Evolutionary conservation across 2,113 vertebrate genomes (phyloP).

Genomic region (Panthera uncia): DNA sequence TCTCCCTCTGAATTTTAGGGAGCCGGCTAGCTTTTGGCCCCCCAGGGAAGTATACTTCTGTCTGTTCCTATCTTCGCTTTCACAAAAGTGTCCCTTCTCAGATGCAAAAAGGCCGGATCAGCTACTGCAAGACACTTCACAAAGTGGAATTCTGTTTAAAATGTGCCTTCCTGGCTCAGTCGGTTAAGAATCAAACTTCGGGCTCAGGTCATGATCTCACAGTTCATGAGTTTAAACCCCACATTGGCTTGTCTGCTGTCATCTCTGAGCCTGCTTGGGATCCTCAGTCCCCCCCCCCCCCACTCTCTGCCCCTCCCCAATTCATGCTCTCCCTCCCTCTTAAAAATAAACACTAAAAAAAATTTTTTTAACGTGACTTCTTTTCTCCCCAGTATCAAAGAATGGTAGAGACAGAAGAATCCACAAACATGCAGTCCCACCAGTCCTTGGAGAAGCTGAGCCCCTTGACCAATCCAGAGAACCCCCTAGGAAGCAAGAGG

Average conservation of each 20-base stretch:
- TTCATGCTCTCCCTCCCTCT: too few species aligned
- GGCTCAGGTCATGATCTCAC: too few species aligned
- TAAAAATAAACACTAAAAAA: too few species aligned
- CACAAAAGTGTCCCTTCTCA: neutral
- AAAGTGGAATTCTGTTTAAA: neutral
- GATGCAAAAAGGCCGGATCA: neutral
- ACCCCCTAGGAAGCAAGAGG: neutral
- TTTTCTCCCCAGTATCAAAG: neutral
- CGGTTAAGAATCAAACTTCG: too few species aligned
- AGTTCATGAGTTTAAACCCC: too few species aligned
- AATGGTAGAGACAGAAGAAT: neutral
- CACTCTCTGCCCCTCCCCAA: too few species aligned
- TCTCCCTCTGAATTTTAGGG: neutral
- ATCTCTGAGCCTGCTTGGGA: too few species aligned
- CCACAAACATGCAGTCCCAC: neutral
- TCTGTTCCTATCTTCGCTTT: neutral
- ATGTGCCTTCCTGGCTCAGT: neutral
- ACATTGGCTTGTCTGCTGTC: too few species aligned
- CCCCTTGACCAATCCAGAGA: neutral
- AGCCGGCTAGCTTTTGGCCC: neutral
- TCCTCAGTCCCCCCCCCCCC: too few species aligned
- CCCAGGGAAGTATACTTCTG: neutral
- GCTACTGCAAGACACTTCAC: neutral
- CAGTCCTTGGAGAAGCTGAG: neutral
- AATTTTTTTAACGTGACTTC: neutral